phyloP scores from a whole-genome alignment of 2,888 invertebrate species.

The Scotopteryx bipunctaria region DNA sequence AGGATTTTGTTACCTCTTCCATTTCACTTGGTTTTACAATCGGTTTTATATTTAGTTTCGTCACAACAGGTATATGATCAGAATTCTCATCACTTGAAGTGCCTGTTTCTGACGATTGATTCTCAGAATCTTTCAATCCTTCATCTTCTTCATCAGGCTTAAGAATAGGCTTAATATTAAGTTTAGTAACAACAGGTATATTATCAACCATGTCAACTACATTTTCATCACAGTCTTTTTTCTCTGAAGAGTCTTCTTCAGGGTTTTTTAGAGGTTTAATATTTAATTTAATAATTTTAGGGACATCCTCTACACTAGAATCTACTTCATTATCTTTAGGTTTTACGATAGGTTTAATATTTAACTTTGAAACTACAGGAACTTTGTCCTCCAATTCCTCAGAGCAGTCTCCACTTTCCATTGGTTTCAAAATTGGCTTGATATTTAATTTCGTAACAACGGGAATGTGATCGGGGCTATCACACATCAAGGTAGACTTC shows the following conservation, averaged over 20 bases:
- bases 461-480: slow-evolving; percentile 67
- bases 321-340: slow-evolving; percentile 76
- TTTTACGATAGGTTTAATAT: slow-evolving; percentile 79
- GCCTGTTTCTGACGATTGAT: slow-evolving; percentile 75
- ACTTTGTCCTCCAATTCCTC: slow-evolving; percentile 66
- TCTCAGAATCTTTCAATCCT: slow-evolving; percentile 68
- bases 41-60: slow-evolving; percentile 84
- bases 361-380: slow-evolving; percentile 81
- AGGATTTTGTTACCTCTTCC: slow-evolving; percentile 48
- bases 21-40: slow-evolving; percentile 67
- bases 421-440: slow-evolving; percentile 75
- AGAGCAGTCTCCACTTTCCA: slow-evolving; percentile 58
- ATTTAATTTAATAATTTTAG: slow-evolving; percentile 81
- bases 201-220: slow-evolving; percentile 66
- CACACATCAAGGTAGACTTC: slow-evolving; percentile 50
- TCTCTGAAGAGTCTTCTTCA: slow-evolving; percentile 67
- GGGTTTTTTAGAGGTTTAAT: slow-evolving; percentile 81
- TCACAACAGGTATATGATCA: slow-evolving; percentile 74
- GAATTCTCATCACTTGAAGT: slow-evolving; percentile 77
- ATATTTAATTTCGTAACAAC: slow-evolving; percentile 74
- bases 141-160: slow-evolving; percentile 72
- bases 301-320: slow-evolving; percentile 72
- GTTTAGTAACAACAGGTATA: slow-evolving; percentile 79
- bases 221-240: slow-evolving; percentile 75
- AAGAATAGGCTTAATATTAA: slow-evolving; percentile 82